Conservation (phyloP, 2,888 invertebrate species). For the Heliconius ethilla region DNA sequence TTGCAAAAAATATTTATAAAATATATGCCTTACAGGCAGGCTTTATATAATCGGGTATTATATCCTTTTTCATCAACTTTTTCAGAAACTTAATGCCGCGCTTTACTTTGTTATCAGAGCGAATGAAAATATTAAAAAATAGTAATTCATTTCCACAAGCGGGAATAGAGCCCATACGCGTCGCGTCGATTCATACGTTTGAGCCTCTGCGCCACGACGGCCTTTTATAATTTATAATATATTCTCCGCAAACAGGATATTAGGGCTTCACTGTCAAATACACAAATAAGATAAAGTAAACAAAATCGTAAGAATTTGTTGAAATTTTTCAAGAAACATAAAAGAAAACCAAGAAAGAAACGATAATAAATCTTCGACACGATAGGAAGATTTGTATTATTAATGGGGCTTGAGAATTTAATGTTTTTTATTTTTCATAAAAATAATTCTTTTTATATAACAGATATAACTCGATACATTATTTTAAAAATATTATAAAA, state of each 20-base stretch:
- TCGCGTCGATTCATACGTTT: too few species aligned
- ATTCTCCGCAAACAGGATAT: not conserved
- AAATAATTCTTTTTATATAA: not conserved
- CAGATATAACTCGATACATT: not conserved
- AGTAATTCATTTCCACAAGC: too few species aligned
- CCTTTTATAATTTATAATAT: not conserved
- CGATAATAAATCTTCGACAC: conserved; percentile 4
- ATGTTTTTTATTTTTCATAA: not conserved
- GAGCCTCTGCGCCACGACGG: too few species aligned
- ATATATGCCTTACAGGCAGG: too few species aligned
- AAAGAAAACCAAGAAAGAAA: not conserved
- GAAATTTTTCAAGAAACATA: not conserved
- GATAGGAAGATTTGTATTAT: conserved; percentile 4
- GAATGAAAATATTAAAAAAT: too few species aligned
- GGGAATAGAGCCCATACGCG: too few species aligned
- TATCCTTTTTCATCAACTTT: too few species aligned
- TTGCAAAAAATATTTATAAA: too few species aligned
- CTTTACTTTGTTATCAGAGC: too few species aligned
- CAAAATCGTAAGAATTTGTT: not conserved
- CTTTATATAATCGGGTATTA: too few species aligned
- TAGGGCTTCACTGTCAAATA: not conserved
- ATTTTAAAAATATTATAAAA: not conserved
- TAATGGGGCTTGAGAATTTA: conserved; percentile 8
- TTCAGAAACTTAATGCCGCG: too few species aligned
- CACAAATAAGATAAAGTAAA: not conserved